Evolutionary conservation across 2,113 vertebrate genomes (phyloP), one percentile per base, ranked within the genome.

Genomic region (Ranitomeya variabilis): DNA sequence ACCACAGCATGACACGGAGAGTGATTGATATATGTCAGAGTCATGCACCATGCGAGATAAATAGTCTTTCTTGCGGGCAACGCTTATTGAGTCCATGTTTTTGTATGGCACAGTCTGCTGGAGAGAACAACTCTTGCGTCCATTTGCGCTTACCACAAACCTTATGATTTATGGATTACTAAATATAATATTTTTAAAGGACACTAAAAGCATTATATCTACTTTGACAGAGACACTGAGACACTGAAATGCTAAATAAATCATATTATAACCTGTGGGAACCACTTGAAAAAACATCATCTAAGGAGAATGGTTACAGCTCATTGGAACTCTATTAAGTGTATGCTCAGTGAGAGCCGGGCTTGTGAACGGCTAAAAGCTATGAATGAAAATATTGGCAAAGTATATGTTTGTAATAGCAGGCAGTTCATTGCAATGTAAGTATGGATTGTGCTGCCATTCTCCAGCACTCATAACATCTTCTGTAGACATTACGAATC

Each of bases 231-330:
- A 85, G 82, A 85, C 23, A 82, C 74, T 57, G 80, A 85, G 82
- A 85, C 23, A 82, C 74, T 57, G 60, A 54, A 78, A 85, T 85
- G 85, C 82, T 89, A 89, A 89, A 89, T 89, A 85, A 89, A 89
- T 89, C 87, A 89, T 89, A 85, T 84, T 85, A 82, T 89, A 89
- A 89, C 87, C 87, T 85, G 87, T 89, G 87, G 82, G 87, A 89
- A 77, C 87, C 81, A 89, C 81, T 85, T 89, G 87, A 79, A 74
- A 85, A 89, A 85, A 85, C 87, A 89, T 85, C 73, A 89, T 89
- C 81, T 79, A 85, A 89, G 64, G 87, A 89, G 82, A 89, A 89
- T 79, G 87, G 87, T 89, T 85, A 85, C 87, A 89, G 87, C 82
- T 89, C 87, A 89, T 89, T 89, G 87, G 81, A 89, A 89, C 69